These are phyloP conservation scores for Acanthochromis polyacanthus DNA, from an alignment of 2,113 vertebrate species.

Conservation along the genomic window DNA sequence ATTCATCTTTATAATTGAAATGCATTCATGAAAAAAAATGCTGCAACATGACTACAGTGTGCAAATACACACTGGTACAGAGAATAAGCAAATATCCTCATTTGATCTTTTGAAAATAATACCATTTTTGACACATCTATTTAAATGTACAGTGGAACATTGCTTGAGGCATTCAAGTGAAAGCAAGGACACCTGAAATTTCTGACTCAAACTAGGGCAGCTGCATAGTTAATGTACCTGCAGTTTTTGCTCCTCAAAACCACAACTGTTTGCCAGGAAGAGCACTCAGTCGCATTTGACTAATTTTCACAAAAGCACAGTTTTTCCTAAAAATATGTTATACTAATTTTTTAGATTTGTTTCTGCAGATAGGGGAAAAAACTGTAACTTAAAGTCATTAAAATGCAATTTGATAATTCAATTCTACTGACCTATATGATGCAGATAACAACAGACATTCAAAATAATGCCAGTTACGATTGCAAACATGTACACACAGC, in stretches of 20 bases:
- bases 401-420: not conserved
- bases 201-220: conserved; percentile 29
- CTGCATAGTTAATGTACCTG: conserved; percentile 15
- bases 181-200: not conserved
- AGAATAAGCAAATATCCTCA: not conserved
- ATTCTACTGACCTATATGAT: not conserved
- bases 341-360: not conserved
- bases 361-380: not conserved
- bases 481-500: not conserved
- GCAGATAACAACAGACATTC: not conserved
- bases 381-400: not conserved
- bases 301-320: not conserved
- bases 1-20: not conserved
- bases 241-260: conserved; percentile 7
- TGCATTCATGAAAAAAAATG: not conserved
- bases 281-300: not conserved
- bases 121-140: not conserved
- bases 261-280: not conserved
- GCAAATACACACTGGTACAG: not conserved
- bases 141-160: not conserved
- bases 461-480: conserved; percentile 3
- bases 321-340: not conserved
- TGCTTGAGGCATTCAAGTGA: not conserved
- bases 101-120: not conserved
- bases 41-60: not conserved